Evolutionary conservation across 2,797 vertebrate species (phyloP), one percentile per base, ranked within the genome.

Genomic region (Carapus acus): DNA sequence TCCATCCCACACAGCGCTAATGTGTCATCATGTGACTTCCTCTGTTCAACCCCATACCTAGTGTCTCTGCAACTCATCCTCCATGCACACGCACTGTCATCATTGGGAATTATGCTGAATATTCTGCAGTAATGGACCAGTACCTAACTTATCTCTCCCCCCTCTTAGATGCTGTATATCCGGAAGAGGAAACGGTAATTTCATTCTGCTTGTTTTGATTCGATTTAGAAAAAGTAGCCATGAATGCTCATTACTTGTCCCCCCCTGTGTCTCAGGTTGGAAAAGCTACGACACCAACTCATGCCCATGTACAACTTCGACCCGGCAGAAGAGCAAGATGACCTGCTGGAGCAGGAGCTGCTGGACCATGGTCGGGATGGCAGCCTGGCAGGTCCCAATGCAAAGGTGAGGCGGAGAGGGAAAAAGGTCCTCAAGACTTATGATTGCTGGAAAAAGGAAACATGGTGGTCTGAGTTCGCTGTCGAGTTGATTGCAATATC

Each of bases 231-330:
- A n/a, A 47, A 22, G 4, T 8, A 38, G 18, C 4, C 12, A 13
- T 3, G 37, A 24, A 8, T 23, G 40, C 2, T 8, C 9, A 23
- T 5, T 16, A 49, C 2, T 8, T 14, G 18, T 5, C 15, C 27
- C 8, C 0, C 48, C 40, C 48, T 14, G 6, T 57, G 0, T 20
- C 16, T 14, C 79, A 99, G 96, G 82, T 62, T 99, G 85, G 96
- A 99, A 85, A 99, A 98, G 73, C 82, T 98, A 6, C 89, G 93
- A 67, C 94, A 98, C 80, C 96, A 98, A 85, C 91, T 98, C 55
- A 98, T 99, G 96, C 96, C 96, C 55, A 97, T 98, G 95, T 98
- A 98, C 78, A 99, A 90, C 89, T 98, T 98, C 41, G 96, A 99
- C 77, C 95, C 96, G 14, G 92, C 92, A 0, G 96, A 99, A 77